Base-by-base conservation (phyloP, 2,113 vertebrate species). In the Pyxicephalus adspersus region DNA sequence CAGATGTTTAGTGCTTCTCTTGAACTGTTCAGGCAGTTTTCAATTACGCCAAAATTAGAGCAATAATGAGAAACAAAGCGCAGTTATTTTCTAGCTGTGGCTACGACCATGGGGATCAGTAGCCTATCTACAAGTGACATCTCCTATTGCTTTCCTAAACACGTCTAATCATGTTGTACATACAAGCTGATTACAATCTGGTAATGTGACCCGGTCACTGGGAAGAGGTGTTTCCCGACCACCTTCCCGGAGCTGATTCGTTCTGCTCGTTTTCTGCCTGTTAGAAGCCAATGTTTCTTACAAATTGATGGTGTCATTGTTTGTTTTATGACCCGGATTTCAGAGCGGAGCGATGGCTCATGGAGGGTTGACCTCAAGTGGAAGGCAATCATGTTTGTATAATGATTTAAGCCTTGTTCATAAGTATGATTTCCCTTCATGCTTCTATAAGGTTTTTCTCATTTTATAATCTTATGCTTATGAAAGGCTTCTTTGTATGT, bases 1-100 rank as follows among this genome's bases (percentile, higher is more conserved):
- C 90, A 91, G 90, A 91, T 91, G 90, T 87, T 80, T 84, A 11
- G 67, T 86, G 73, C 85, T 84, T 81, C 89, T 86, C 87, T 83
- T 45, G 78, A 87, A 87, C 85, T 87, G 82, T 83, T 64, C 83
- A 78, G 87, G 57, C 85, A 84, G 88, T 86, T 89, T 88, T 85
- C 85, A 90, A 88, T 89, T 88, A 89, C 75, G 60, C 81, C 68
- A 84, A 85, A 88, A 88, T 87, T 88, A 87, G 86, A 86, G 86
- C 85, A 85, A 84, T 85, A 86, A 87, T 83, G 76, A 86, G 85
- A 86, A 85, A 86, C 87, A 85, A 89, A 87, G 84, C 75, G 66
- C 83, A 80, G 63, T 61, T 19, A 86, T 82, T 45, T 16, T 76
- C 38, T 76, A n/a, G 31, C 54, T 26, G 80, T 1, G 8, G 3